Evolutionary conservation across 2,797 vertebrate species (phyloP).

Genomic region (Tenualosa ilisha): DNA sequence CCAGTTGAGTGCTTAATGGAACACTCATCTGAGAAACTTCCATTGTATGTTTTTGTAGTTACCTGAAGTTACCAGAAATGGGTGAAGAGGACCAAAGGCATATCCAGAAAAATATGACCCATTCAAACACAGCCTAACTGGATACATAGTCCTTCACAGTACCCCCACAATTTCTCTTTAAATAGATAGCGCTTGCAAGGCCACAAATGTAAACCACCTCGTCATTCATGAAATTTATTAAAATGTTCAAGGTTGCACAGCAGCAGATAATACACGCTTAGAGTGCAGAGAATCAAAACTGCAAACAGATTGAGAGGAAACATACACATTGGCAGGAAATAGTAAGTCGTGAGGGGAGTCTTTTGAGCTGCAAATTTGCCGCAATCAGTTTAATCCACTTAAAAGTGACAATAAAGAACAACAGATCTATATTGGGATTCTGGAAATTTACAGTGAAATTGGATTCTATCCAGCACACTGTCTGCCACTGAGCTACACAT

Average conservation of each 20-base stretch:
- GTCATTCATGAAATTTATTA: neutral
- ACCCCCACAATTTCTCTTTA: neutral
- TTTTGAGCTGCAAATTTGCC: neutral
- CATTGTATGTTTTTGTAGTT: neutral
- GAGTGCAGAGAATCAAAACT: neutral
- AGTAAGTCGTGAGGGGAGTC: neutral
- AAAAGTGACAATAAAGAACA: neutral
- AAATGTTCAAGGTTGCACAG: neutral
- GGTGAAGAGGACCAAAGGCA: neutral
- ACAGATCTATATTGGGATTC: neutral
- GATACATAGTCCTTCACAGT: neutral
- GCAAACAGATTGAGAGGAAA: neutral
- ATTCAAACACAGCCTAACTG: neutral
- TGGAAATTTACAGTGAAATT: neutral
- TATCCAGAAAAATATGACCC: neutral
- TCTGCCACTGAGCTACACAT: neutral
- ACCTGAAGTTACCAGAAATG: neutral
- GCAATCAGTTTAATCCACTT: neutral
- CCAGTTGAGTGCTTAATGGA: too few relatives aligned
- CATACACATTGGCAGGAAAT: neutral
- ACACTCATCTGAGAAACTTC: neutral
- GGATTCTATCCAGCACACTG: neutral
- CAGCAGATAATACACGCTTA: neutral
- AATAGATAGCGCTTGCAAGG: neutral
- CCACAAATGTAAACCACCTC: neutral